Conservation (phyloP, 1,140 invertebrate species). For the Drosophila nasuta region DNA sequence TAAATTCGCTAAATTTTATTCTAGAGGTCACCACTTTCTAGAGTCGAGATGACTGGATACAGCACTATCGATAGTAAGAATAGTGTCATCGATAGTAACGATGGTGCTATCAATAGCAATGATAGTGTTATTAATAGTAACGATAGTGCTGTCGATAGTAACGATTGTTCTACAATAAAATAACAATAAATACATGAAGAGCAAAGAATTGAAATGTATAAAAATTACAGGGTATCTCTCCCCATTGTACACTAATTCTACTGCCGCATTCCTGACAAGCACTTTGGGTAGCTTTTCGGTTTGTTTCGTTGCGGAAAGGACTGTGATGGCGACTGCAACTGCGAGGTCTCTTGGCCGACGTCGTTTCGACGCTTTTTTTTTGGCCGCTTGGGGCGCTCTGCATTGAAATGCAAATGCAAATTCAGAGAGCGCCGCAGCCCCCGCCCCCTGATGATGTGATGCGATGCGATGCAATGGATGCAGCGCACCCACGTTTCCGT, state of each 20-base stretch:
- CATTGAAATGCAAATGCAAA: conserved; percentile 21
- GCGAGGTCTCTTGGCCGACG: conserved; percentile 50
- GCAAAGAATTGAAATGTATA: background rate
- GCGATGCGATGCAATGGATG: too few relatives aligned
- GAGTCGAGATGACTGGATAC: too few relatives aligned
- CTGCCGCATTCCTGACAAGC: conserved; percentile 16
- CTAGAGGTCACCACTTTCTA: too few relatives aligned
- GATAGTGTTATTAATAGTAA: too few relatives aligned
- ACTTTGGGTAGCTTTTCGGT: conserved; percentile 34
- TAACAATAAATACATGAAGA: too few relatives aligned
- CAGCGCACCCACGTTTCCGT: conserved; percentile 57
- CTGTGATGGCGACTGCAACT: conserved; percentile 55
- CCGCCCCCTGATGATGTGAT: conserved; percentile 7
- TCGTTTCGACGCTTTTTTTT: conserved; percentile 20
- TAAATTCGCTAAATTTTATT: too few relatives aligned
- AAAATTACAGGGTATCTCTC: conserved; percentile 25
- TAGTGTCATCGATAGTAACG: too few relatives aligned
- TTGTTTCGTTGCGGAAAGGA: conserved; percentile 51
- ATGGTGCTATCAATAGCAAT: too few relatives aligned
- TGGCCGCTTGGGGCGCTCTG: conserved; percentile 61
- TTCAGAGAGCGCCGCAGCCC: background rate
- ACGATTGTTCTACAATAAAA: too few relatives aligned
- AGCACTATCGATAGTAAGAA: too few relatives aligned
- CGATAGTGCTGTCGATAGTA: too few relatives aligned
- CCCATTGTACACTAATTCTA: background rate